Conservation (phyloP, 2,113 vertebrate species). For the Leptobrachium ailaonicum region DNA sequence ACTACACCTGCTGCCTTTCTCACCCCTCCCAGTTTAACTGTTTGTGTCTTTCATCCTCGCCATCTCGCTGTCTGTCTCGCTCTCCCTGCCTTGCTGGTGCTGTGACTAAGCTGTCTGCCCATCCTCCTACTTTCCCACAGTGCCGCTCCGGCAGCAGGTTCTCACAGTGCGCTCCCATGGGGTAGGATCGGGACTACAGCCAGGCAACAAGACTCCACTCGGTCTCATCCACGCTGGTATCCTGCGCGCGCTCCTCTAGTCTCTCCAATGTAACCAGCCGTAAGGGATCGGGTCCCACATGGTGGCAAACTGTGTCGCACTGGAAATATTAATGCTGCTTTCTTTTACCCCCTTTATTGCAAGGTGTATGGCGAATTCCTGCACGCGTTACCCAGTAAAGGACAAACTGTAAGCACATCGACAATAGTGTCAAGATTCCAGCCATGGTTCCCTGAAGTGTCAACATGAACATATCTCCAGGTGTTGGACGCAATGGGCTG, state of each 20-base stretch:
- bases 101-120: conserved; percentile 56
- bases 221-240: background rate
- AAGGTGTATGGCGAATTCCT: too few relatives aligned
- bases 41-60: background rate
- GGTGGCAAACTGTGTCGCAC: too few relatives aligned
- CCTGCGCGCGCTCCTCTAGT: background rate
- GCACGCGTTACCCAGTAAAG: too few relatives aligned
- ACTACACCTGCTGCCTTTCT: conserved; percentile 29
- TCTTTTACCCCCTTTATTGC: too few relatives aligned
- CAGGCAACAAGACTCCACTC: background rate
- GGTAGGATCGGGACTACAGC: conserved; percentile 30
- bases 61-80: background rate
- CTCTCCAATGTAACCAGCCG: too few relatives aligned
- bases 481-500: too few relatives aligned
- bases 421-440: too few relatives aligned
- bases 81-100: conserved; percentile 33
- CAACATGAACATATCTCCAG: too few relatives aligned
- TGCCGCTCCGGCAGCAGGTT: conserved; percentile 61
- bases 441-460: too few relatives aligned
- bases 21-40: conserved; percentile 38
- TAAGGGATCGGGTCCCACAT: too few relatives aligned
- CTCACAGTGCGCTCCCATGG: conserved; percentile 62
- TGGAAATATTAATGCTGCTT: too few relatives aligned
- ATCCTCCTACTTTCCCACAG: conserved; percentile 71
- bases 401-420: too few relatives aligned